A percentile compares a stretch with the other conserved stretches of the same genome.
Evolutionary conservation across 1,140 invertebrate species (phyloP).

Genomic region (Anadara kagoshimensis): DNA sequence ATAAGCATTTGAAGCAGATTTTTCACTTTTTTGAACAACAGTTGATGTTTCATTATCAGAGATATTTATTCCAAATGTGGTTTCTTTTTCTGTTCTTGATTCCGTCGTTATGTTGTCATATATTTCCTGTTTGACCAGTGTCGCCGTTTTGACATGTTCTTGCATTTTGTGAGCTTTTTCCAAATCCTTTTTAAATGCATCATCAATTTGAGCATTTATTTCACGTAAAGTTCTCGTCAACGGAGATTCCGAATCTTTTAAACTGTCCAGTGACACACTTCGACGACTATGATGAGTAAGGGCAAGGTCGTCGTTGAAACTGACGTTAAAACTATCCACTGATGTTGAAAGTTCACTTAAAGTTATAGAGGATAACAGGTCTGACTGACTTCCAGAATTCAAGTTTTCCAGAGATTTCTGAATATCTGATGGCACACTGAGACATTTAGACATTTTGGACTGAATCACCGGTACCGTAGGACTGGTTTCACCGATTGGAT

Average conservation of each 20-base stretch:
- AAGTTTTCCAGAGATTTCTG: slow-evolving; percentile 67
- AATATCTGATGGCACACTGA: slow-evolving; percentile 69
- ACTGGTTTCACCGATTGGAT: background rate
- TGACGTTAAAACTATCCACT: slow-evolving; percentile 48
- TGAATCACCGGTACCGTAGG: background rate
- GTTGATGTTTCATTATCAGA: background rate
- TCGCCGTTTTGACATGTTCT: background rate
- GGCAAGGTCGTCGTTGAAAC: slow-evolving; percentile 1
- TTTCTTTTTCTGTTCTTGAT: background rate
- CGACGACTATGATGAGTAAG: slow-evolving; percentile 42
- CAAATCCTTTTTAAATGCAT: slow-evolving; percentile 57
- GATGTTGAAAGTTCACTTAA: slow-evolving; percentile 68
- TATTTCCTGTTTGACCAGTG: background rate
- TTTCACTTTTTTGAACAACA: background rate
- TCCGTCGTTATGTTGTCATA: slow-evolving; percentile 1
- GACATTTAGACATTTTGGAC: slow-evolving; percentile 63
- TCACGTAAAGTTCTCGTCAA: slow-evolving; percentile 60
- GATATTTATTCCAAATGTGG: background rate
- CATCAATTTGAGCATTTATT: slow-evolving; percentile 66
- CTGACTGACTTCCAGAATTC: slow-evolving; percentile 55
- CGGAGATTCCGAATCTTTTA: slow-evolving; percentile 55
- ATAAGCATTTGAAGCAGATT: slow-evolving; percentile 21
- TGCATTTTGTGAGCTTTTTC: slow-evolving; percentile 27
- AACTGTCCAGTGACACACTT: slow-evolving; percentile 63
- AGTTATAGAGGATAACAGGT: slow-evolving; percentile 64